Percentiles rank a stretch among this genome's conserved stretches.
These are phyloP conservation scores for Phocides pigmalion DNA, from an alignment of 1,140 invertebrate genomes.

Conservation along the genomic window DNA sequence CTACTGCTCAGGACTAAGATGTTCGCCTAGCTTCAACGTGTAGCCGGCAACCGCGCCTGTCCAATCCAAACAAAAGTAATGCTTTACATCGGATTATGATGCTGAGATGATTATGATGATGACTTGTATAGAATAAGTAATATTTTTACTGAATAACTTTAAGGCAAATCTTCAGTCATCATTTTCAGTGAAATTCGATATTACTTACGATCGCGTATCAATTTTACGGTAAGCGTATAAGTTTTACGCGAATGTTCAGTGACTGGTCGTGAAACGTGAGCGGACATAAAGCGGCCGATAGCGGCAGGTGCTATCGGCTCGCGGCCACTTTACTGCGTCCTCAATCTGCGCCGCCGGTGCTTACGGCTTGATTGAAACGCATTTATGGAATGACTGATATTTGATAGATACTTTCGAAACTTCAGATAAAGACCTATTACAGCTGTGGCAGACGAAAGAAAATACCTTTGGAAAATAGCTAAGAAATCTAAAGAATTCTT, in stretches of 20 bases:
- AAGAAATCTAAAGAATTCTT: too few species aligned
- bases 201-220: background rate
- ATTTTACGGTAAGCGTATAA: background rate
- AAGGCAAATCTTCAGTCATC: background rate
- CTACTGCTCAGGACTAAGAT: too few species aligned
- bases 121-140: too few species aligned
- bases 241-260: conserved; percentile 10
- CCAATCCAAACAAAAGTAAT: too few species aligned
- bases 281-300: conserved; percentile 12
- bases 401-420: conserved; percentile 13
- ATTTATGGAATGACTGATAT: conserved; percentile 14
- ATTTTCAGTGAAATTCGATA: background rate
- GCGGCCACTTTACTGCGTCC: conserved; percentile 6
- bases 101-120: too few species aligned
- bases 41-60: too few species aligned
- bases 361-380: conserved; percentile 22
- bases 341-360: conserved; percentile 9
- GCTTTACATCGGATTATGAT: too few species aligned
- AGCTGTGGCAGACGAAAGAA: too few species aligned
- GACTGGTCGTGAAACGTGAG: conserved; percentile 2
- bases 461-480: too few species aligned
- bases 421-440: too few species aligned
- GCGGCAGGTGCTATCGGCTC: conserved; percentile 1
- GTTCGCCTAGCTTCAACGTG: too few species aligned
- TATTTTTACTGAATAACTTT: too few species aligned